Conservation (phyloP, 2,797 vertebrate genomes). For the Morelia viridis region DNA sequence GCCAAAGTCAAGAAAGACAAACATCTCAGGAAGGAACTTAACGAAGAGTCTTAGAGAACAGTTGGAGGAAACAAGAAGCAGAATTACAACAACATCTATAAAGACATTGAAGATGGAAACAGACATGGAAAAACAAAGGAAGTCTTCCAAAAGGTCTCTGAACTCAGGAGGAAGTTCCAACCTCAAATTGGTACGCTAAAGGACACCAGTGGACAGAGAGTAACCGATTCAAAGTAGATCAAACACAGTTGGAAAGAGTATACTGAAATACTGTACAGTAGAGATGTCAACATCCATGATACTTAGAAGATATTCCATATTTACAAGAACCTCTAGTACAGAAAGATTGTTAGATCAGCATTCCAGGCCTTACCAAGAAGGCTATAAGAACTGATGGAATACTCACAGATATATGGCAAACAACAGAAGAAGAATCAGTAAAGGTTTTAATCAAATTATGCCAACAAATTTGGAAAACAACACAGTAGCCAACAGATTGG, state of each 20-base stretch:
- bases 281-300: neutral
- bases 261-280: neutral
- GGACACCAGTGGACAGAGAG: neutral
- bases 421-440: neutral
- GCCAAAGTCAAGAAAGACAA: neutral
- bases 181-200: neutral
- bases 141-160: neutral
- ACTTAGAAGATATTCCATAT: neutral
- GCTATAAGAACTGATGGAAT: neutral
- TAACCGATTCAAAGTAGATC: neutral
- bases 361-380: neutral
- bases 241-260: neutral
- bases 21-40: neutral
- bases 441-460: neutral
- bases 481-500: neutral
- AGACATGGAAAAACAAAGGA: neutral
- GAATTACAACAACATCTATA: neutral
- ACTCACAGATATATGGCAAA: neutral
- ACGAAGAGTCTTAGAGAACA: neutral
- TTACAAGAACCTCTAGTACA: neutral
- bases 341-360: neutral
- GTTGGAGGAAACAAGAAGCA: constrained; percentile 5
- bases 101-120: constrained; percentile 12
- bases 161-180: neutral
- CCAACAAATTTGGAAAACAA: neutral